Evolutionary conservation across 2,113 vertebrate species (phyloP), one percentile per base, ranked within the genome.

Genomic region (Tupaia tana): DNA sequence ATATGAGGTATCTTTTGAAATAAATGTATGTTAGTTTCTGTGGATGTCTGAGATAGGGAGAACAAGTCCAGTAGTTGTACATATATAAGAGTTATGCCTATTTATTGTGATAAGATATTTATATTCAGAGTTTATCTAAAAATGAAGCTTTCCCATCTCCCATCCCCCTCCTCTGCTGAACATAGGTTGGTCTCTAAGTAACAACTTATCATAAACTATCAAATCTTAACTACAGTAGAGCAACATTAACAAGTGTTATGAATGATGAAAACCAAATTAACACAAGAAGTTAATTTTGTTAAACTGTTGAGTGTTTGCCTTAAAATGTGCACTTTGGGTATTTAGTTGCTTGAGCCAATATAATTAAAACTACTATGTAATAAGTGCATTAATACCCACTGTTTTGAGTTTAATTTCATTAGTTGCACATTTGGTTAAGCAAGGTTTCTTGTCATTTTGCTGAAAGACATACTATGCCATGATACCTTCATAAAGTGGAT

Each of bases 311-410:
- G 6, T 88, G 52, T 70, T 94, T 85, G 78, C 27, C 63, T 84
- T 88, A 91, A 92, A 66, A 93, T 93, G 92, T 90, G 25, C 22
- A 70, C 29, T 86, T 56, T 12, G 9, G 31, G 93, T 86, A 63
- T 69, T 90, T 95, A 77, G 25, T 87, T 90, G 15, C n/a, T 94
- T 92, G 9, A 88, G 71, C 9, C 25, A 81, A 77, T 93, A 77
- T 91, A 91, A 93, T 96, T 93, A 94, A 91, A 84, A 91, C 22
- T 31, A 22, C 13, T 89, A 20, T 73, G 31, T 96, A 93, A 81
- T 74, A 95, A 94, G 29, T 69, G 25, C 64, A 14, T 52, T 77
- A 91, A 93, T 81, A 61, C 20, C 43, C 59, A 56, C 20, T 84
- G 3, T 61, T 94, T 85, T 80, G 7, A 84, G 22, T 67, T 90